Conservation (phyloP, 2,797 vertebrate species). For the Rhabdophis nuchalis region DNA sequence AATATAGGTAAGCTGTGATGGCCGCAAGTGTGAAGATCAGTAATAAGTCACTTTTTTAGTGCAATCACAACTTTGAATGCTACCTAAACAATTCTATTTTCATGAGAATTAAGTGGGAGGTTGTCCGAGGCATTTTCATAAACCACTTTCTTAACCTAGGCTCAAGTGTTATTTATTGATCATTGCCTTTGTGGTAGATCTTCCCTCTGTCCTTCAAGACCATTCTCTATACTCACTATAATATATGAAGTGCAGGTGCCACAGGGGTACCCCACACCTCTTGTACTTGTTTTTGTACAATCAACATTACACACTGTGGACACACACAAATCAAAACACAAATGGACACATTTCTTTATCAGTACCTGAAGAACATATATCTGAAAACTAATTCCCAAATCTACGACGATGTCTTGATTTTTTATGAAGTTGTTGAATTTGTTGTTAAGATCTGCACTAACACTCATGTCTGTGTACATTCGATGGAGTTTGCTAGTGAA, state of each 20-base stretch:
- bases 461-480: slow-evolving; percentile 99
- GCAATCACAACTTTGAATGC: too few species aligned
- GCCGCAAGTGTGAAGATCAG: too few species aligned
- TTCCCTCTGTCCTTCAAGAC: not conserved
- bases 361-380: slow-evolving; percentile 97
- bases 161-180: not conserved
- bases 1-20: too few species aligned
- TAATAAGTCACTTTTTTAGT: too few species aligned
- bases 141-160: not conserved
- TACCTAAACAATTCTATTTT: not conserved
- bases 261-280: not conserved
- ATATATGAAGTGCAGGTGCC: not conserved
- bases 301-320: not conserved
- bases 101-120: not conserved
- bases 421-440: slow-evolving; percentile 99
- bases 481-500: slow-evolving; percentile 98
- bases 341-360: slow-evolving; percentile 53
- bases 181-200: not conserved
- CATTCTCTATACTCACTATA: not conserved
- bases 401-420: slow-evolving; percentile 93
- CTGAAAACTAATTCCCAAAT: slow-evolving; percentile 98
- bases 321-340: slow-evolving; percentile 10
- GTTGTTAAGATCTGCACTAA: slow-evolving; percentile 98
- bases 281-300: not conserved
- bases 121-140: not conserved